Base-by-base conservation (phyloP, 2,797 vertebrate genomes). In the Cheirogaleus major region DNA sequence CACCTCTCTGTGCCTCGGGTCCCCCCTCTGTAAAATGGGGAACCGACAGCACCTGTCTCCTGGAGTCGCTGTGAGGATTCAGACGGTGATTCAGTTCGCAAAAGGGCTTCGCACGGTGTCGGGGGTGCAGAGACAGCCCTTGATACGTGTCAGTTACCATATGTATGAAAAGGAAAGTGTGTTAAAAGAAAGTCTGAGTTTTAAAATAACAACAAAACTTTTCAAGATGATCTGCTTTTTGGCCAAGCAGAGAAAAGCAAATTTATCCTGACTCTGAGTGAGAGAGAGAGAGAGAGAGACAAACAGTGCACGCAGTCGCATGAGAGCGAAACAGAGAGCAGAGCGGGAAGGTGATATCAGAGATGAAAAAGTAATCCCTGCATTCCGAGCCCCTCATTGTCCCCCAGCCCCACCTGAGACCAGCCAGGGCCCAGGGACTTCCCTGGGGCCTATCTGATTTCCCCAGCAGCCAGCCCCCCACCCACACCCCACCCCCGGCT, bases 371-470 rank as follows among this genome's bases (percentile, higher is more conserved):
- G 11, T 45, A 10, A 11, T 30, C 67, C 22, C 67, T 20, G 52
- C 59, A 32, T 90, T 91, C 73, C 9, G 1, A 45, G 23, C 75
- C 52, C 59, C 89, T 59, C 32, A 0, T 45, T n/a, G 89, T 55
- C 76, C 59, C 72, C 82, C 79, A 59, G 81, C 73, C 30, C 76
- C 55, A 48, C 52, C 13, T 25, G 30, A 45, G 10, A 50, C 90
- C 50, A 43, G 82, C 79, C 72, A 6, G 52, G 78, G 32, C 79
- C n/a, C 76, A 67, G 89, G 63, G 76, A 59, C 76, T 65, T 82
- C 91, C 89, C 59, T 3, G 38, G 80, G 80, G 65, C 85, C 91
- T 88, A 59, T 91, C 89, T 79, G 11, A 2, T 95, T 94, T 96
- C 87, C 75, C 41, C 86, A 57, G 95, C 63, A 93, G 89, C 86